Evolutionary conservation across 2,797 vertebrate species (phyloP), one percentile per base, ranked within the genome.

Genomic region (Acanthopagrus latus): DNA sequence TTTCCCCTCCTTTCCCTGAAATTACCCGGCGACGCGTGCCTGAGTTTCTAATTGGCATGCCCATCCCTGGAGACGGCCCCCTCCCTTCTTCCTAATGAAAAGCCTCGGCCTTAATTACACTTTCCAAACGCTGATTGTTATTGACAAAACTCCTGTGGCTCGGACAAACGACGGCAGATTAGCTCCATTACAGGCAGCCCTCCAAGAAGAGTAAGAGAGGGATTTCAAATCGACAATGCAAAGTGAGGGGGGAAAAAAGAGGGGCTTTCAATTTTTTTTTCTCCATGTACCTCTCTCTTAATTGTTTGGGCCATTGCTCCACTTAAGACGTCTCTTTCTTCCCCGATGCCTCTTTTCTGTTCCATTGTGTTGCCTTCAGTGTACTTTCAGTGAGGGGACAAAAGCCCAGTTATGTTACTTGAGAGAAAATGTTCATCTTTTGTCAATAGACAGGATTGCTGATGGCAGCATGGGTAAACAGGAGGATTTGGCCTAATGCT

Each of bases 81-180:
- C 94, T 94, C 94, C 94, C 94, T 94, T 93, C 91, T 91, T 95
- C 92, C 94, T 96, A 96, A 96, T 96, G 95, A 96, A 96, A 96
- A 96, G 95, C 93, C 95, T 96, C 94, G 94, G 95, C 95, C 95
- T 96, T 96, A 96, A 96, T 96, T 96, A 96, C 95, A 96, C 95
- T 96, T 96, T 95, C 95, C 95, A 95, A 96, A 96, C 95, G 94
- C 95, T 96, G 95, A 96, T 96, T 96, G 95, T 96, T 96, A 96
- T 96, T 96, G 95, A 96, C 95, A 96, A 96, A 96, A 96, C 95
- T 96, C 95, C 94, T 95, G 95, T 95, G 95, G 95, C 95, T 95
- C 93, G 94, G 95, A 96, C 95, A 96, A 96, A 96, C 94, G 95
- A 94, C 94, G 92, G 92, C 86, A 96, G 95, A 96, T 96, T 96